Evolutionary conservation across 2,888 invertebrate genomes (phyloP), one percentile per base, ranked within the genome.

Genomic region (Trachelus tabidus): DNA sequence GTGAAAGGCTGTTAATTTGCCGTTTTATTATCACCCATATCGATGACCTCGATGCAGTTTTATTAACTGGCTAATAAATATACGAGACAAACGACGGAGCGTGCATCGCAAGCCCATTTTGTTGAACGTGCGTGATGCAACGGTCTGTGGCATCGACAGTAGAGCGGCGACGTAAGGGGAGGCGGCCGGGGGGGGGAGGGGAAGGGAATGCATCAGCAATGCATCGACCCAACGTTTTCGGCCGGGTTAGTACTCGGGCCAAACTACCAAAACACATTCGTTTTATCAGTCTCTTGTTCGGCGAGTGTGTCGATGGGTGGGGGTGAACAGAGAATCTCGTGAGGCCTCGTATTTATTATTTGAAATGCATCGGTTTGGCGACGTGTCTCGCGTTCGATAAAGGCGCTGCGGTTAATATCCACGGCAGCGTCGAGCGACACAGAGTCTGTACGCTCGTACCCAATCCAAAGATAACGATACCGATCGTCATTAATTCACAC

Each of bases 181-280:
- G n/a, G n/a, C n/a, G n/a, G n/a, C n/a, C n/a, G n/a, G n/a, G 34
- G 34, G 0, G 34, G 34, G 0, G 11, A 1, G 11, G 34, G 34
- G 34, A 9, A 9, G 56, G 23, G 56, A 23, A 23, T 56, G 56
- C 56, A 56, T 56, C 56, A 23, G 56, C 56, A 56, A 56, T 56
- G 56, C 56, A 56, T 56, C 56, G 56, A 56, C 34, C 33, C 35
- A 34, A 77, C 75, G 77, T 78, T 78, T 78, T 78, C 34, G 34
- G 31, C 33, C 73, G 73, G 68, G 73, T 30, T 76, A 78, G 78
- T 78, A 78, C 34, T 34, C 34, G 34, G 15, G 35, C 34, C 75
- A 40, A 30, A 78, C 78, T 78, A 78, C 78, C 78, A 76, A 77
- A 78, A 76, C 78, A 73, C 73, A 69, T 77, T 77, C 74, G 75